Conservation (phyloP, 2,797 vertebrate species). For the Phataginus tricuspis region DNA sequence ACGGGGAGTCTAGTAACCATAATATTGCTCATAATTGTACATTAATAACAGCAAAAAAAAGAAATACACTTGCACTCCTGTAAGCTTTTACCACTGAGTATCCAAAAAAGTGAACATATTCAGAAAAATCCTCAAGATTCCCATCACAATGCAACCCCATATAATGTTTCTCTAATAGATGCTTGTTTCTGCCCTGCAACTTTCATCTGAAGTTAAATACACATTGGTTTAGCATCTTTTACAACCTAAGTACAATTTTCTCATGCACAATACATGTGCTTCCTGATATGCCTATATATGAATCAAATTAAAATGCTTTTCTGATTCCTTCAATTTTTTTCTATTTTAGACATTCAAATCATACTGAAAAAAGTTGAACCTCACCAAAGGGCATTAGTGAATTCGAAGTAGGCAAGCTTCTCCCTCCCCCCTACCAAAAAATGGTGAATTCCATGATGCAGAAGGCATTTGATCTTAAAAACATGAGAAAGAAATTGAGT, state of each 20-base stretch:
- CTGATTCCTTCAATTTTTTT: slow-evolving; percentile 89
- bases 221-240: slow-evolving; percentile 81
- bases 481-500: slow-evolving; percentile 72
- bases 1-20: too few species aligned
- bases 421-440: not conserved
- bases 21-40: too few species aligned
- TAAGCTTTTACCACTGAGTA: slow-evolving; percentile 68
- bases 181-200: slow-evolving; percentile 80
- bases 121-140: slow-evolving; percentile 78
- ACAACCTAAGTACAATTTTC: slow-evolving; percentile 69
- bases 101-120: slow-evolving; percentile 79
- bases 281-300: slow-evolving; percentile 89
- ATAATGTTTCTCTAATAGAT: slow-evolving; percentile 80
- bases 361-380: slow-evolving; percentile 89
- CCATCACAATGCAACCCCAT: slow-evolving; percentile 65
- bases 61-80: slow-evolving; percentile 36
- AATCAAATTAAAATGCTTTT: slow-evolving; percentile 94
- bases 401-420: slow-evolving; percentile 77
- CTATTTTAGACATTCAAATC: slow-evolving; percentile 93
- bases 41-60: not conserved
- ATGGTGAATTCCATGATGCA: slow-evolving; percentile 57
- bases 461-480: slow-evolving; percentile 69
- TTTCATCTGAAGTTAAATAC: slow-evolving; percentile 84
- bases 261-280: slow-evolving; percentile 87
- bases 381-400: slow-evolving; percentile 85